A percentile compares a stretch with the other conserved stretches of the same genome.
These are phyloP conservation scores for Ostrea denselamellosa DNA, from an alignment of 1,140 invertebrate species.

Conservation along the genomic window DNA sequence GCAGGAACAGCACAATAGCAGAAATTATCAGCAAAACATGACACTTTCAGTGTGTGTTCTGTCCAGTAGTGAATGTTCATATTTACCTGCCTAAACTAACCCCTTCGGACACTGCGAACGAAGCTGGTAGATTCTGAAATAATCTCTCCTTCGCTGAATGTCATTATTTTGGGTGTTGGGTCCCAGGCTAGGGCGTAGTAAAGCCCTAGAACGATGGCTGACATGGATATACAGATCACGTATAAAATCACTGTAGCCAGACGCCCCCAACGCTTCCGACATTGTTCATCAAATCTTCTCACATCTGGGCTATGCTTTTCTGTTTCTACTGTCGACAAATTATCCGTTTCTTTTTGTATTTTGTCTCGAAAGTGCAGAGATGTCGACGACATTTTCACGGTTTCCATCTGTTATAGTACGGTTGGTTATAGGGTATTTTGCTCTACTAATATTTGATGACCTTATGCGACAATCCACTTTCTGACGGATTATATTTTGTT, in stretches of 20 bases:
- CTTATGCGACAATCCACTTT: too few relatives aligned
- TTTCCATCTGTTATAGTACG: background rate
- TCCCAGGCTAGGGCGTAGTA: constrained; percentile 54
- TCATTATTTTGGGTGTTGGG: constrained; percentile 40
- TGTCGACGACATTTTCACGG: background rate
- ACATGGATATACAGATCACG: constrained; percentile 45
- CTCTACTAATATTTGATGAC: too few relatives aligned
- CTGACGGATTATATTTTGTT: background rate
- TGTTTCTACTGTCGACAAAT: background rate
- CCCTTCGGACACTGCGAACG: constrained; percentile 36
- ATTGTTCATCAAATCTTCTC: constrained; percentile 41
- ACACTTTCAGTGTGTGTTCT: too few relatives aligned
- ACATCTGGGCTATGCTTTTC: constrained; percentile 38
- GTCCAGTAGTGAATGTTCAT: background rate
- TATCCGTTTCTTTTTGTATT: background rate
- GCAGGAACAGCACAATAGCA: too few relatives aligned
- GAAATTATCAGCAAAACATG: too few relatives aligned
- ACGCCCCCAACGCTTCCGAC: constrained; percentile 44
- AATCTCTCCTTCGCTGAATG: background rate
- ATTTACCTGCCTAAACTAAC: constrained; percentile 4
- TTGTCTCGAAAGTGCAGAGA: background rate
- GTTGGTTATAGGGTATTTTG: too few relatives aligned
- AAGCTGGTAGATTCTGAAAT: background rate
- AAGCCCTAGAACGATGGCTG: constrained; percentile 41
- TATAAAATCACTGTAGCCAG: constrained; percentile 49